A percentile compares a stretch with the other conserved stretches of the same genome.
These are phyloP conservation scores for Hypercompe scribonia DNA, from an alignment of 2,888 invertebrate genomes.

Conservation along the genomic window DNA sequence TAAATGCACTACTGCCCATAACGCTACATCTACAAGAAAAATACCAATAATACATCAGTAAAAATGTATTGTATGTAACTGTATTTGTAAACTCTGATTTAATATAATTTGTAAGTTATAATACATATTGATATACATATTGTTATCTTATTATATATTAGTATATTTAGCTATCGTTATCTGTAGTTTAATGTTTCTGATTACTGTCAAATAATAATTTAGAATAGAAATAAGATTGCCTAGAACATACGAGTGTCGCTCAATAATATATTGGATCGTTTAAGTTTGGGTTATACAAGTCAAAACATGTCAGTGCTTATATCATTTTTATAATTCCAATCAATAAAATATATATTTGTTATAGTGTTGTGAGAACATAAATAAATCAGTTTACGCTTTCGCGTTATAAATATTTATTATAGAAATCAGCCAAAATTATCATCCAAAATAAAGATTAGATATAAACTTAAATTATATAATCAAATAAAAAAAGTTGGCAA, in stretches of 20 bases:
- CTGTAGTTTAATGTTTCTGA: not conserved
- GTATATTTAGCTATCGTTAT: conserved; percentile 20
- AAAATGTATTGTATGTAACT: conserved; percentile 14
- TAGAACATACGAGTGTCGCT: conserved; percentile 39
- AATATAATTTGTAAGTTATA: conserved; percentile 9
- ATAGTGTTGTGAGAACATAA: conserved; percentile 51
- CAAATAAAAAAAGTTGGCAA: conserved; percentile 66
- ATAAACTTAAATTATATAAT: conserved; percentile 78
- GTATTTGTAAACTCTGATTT: conserved; percentile 7
- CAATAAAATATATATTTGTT: conserved; percentile 46
- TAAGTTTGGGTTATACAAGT: conserved; percentile 37
- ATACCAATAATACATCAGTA: conserved; percentile 1
- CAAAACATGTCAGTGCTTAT: conserved; percentile 52
- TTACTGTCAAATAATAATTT: conserved; percentile 8
- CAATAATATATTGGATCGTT: conserved; percentile 30
- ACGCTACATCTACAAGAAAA: not conserved
- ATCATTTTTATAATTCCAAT: conserved; percentile 55
- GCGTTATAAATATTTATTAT: conserved; percentile 82
- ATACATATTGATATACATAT: no score
- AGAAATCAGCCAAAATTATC: conserved; percentile 84
- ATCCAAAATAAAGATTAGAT: conserved; percentile 80
- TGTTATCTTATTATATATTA: no score
- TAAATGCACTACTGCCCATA: not conserved
- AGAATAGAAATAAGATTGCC: not conserved
- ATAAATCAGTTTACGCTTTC: conserved; percentile 66